Base-by-base conservation (phyloP, 2,797 vertebrate genomes). In the Balearica regulorum region DNA sequence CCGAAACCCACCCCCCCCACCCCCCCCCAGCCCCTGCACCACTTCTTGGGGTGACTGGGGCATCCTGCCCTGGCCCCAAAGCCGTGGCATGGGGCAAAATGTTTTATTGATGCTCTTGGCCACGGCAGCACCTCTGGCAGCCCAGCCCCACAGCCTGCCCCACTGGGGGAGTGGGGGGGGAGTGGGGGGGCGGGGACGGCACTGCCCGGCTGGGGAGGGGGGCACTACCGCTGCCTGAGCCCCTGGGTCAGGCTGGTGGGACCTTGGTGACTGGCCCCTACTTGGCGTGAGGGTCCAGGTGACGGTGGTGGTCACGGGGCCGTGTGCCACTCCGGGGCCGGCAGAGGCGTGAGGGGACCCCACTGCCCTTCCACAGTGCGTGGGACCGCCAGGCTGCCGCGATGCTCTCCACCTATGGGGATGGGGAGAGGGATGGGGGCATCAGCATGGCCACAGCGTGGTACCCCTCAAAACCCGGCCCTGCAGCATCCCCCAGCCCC, bases 371-470 rank as follows among this genome's bases (percentile, higher is more conserved):
- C 85, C 90, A 93, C 91, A 98, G 87, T 0, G 98, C 97, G 0
- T 98, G 98, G 66, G 91, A 97, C 43, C 97, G 97, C 98, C 98
- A 98, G 24, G 98, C 98, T 37, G 98, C 98, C 0, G 97, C 97
- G 1, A 98, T 98, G 87, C 89, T 97, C 80, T 98, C 98, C 65
- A 96, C 97, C 98, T 98, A 43, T 3, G 14, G 69, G 43, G 21
- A 37, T 1, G 2, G 21, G 46, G 37, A 79, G 5, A 20, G 13
- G 46, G 31, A 49, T 10, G 16, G 53, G 22, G 17, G 5, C 39
- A 73, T 86, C 61, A 83, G 54, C 15, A 37, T 0, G 33, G 46
- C 39, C 49, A 7, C 8, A 53, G 20, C 1, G 0, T 22, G 15
- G 49, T 17, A 43, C 43, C 5, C 21, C 44, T 28, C 22, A 19